Base-by-base conservation (phyloP, 2,888 invertebrate species). In the Oxycera nigricornis region DNA sequence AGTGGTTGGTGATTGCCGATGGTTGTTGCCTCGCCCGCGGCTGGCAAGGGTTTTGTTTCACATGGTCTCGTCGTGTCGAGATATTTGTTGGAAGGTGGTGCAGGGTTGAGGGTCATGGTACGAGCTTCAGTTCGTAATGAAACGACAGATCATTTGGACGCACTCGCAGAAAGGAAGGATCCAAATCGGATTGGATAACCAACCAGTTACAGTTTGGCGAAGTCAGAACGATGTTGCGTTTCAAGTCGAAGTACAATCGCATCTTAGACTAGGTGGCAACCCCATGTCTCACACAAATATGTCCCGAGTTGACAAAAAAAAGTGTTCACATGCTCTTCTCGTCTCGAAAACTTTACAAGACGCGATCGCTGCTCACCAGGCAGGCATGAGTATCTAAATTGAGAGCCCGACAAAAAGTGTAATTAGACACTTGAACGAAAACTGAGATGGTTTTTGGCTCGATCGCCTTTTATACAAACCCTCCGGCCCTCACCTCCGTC, bases 341-440 rank as follows among this genome's bases (percentile, higher is more conserved):
- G 59, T 59, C 59, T 59, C 28, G 59, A 28, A 59, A 59, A n/a
- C 2, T 28, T 28, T 59, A 11, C 28, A 28, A 28, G 26, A n/a
- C 3, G 30, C 2, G 30, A 30, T 28, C 20, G 28, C 35, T 30
- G 35, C 39, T 17, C 62, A 28, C 55, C 20, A 24, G 24, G 11
- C 6, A 14, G 4, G 6, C 55, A 7, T 62, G 35, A 30, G 62
- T 62, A 35, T 31, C 62, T 62, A 62, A 62, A 35, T 62, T 35
- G 39, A 62, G 62, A 35, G 26, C 31, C 17, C 7, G 7, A 30
- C 30, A 68, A 68, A 68, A 46, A 68, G 28, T 68, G 68, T 30
- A 50, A 50, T 68, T 68, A 28, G 50, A 52, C 68, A 30, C 52
- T 68, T 68, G 68, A 30, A 20, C 50, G 68, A 50, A 68, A 50